A percentile compares a stretch with the other conserved stretches of the same genome.
phyloP scores from a whole-genome alignment of 2,113 vertebrate genomes.

The Craseonycteris thonglongyai region DNA sequence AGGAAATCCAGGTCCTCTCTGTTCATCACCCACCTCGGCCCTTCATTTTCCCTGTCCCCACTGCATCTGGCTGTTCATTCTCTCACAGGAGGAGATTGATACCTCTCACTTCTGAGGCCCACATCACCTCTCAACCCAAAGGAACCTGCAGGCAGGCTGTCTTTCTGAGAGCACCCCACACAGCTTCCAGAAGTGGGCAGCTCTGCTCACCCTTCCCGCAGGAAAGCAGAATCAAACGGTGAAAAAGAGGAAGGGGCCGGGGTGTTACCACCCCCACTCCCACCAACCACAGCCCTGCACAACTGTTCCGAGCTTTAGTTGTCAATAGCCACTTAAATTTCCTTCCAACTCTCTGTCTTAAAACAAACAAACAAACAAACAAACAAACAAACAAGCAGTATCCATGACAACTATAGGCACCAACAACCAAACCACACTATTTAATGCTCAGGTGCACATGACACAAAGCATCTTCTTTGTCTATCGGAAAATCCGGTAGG shows the following conservation, averaged over 20 bases:
- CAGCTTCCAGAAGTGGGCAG: neutral
- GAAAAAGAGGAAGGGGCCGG: neutral
- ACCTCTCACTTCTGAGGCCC: neutral
- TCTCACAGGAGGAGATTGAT: neutral
- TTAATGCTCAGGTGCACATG: neutral
- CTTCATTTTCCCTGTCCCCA: neutral
- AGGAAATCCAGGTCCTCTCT: neutral
- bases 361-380: neutral
- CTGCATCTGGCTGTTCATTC: neutral
- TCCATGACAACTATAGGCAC: constrained; percentile 14
- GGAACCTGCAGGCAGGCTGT: neutral
- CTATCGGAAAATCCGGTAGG: neutral
- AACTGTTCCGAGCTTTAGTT: neutral
- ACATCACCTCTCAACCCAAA: neutral
- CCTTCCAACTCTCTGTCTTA: neutral
- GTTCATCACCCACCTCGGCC: neutral
- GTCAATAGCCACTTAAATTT: constrained; percentile 14
- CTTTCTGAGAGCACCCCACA: neutral
- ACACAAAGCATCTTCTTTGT: neutral
- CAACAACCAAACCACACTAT: neutral
- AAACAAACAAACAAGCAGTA: neutral
- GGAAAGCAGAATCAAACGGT: neutral
- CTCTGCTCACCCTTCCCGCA: neutral
- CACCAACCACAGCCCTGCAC: neutral
- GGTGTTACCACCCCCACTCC: neutral